A percentile compares a stretch with the other conserved stretches of the same genome.
Evolutionary conservation across 2,113 vertebrate genomes (phyloP).

Genomic region (Lamprotornis superbus): DNA sequence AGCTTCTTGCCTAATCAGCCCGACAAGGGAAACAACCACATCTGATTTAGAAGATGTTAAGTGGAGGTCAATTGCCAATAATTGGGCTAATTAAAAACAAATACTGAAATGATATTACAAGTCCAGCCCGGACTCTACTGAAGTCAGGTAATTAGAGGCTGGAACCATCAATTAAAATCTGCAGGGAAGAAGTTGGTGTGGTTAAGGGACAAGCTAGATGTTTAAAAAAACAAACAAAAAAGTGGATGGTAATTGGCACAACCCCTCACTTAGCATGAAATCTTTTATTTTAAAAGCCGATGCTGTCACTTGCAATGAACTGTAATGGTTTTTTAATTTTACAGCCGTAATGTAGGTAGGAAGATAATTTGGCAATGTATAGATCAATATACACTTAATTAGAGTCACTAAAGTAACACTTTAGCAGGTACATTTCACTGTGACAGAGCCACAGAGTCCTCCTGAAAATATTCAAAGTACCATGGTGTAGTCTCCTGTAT

Average conservation of each 20-base stretch:
- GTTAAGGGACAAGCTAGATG: background rate
- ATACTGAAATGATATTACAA: conserved; percentile 33
- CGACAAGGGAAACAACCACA: background rate
- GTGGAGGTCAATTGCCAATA: conserved; percentile 62
- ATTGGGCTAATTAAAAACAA: conserved; percentile 64
- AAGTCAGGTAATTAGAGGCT: conserved; percentile 20
- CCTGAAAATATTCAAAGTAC: background rate
- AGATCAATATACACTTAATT: background rate
- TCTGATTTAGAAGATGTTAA: conserved; percentile 47
- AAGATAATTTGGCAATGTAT: background rate
- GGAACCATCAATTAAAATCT: conserved; percentile 21
- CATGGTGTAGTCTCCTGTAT: background rate
- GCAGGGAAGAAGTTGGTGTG: background rate
- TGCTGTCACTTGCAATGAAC: background rate
- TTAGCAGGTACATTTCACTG: background rate
- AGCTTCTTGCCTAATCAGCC: background rate
- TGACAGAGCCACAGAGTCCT: background rate
- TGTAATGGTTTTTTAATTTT: background rate
- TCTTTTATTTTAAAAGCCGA: conserved; percentile 1
- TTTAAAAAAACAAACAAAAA: background rate
- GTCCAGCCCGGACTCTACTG: background rate
- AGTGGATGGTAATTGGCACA: background rate
- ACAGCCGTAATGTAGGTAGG: background rate
- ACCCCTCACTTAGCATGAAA: background rate
- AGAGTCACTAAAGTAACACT: fast-evolving